Percentiles rank a stretch among this genome's conserved stretches.
These are phyloP conservation scores for Haemorhous mexicanus DNA, from an alignment of 2,113 vertebrate species.

Conservation along the genomic window DNA sequence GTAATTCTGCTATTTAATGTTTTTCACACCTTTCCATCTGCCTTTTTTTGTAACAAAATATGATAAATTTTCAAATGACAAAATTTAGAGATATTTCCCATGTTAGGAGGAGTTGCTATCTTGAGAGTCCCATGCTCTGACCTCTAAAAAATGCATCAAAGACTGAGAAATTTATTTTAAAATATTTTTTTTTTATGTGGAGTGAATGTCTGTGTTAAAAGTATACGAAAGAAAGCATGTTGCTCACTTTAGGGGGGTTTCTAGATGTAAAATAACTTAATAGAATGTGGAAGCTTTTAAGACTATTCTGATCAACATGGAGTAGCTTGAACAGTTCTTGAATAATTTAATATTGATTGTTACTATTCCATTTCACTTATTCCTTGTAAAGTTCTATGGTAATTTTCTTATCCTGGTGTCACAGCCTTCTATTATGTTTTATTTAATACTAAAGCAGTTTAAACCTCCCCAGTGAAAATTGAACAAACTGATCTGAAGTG, in stretches of 20 bases:
- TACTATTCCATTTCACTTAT: not conserved
- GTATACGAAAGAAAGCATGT: not conserved
- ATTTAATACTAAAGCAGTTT: not conserved
- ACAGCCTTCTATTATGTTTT: not conserved
- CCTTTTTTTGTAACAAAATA: not conserved
- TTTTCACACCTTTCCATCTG: not conserved
- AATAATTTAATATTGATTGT: not conserved
- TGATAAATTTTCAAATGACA: not conserved
- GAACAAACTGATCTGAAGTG: not conserved
- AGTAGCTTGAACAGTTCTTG: not conserved
- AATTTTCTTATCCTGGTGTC: not conserved
- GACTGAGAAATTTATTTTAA: not conserved
- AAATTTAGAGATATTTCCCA: not conserved
- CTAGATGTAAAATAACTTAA: not conserved
- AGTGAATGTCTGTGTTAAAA: not conserved
- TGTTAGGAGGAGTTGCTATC: not conserved
- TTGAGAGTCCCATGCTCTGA: not conserved
- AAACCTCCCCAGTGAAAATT: not conserved
- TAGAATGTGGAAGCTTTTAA: not conserved
- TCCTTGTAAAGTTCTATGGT: not conserved
- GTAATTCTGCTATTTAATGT: not conserved
- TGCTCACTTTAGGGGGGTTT: not conserved
- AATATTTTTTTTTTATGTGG: not conserved
- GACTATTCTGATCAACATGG: not conserved
- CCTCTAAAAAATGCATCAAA: not conserved